Evolutionary conservation across 2,888 invertebrate species (phyloP).

Genomic region (Alloscopus bannaensis): DNA sequence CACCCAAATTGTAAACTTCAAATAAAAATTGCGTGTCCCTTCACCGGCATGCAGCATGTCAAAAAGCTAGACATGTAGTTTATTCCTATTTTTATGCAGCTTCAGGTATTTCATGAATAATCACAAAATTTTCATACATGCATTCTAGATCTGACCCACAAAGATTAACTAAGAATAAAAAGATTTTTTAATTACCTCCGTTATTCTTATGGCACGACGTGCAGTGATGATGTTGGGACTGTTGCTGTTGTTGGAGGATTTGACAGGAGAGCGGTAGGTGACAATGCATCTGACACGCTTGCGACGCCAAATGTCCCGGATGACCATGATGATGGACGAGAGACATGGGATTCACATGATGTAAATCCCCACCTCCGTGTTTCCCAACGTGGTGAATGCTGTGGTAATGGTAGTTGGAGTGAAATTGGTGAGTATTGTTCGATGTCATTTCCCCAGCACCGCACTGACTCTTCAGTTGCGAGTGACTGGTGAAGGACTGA

Average conservation of each 20-base stretch:
- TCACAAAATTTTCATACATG: background rate
- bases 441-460: slow-evolving; percentile 22
- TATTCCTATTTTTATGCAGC: no score
- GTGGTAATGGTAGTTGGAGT: slow-evolving; percentile 18
- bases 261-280: slow-evolving; percentile 62
- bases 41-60: no score
- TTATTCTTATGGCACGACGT: slow-evolving; percentile 62
- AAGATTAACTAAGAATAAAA: background rate
- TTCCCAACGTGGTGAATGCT: slow-evolving; percentile 17
- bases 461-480: slow-evolving; percentile 36
- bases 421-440: background rate
- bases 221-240: slow-evolving; percentile 45
- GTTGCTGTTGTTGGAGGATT: slow-evolving; percentile 66
- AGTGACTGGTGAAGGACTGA: slow-evolving; percentile 42
- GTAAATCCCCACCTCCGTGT: slow-evolving; percentile 30
- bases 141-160: no score
- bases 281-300: slow-evolving; percentile 41
- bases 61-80: no score
- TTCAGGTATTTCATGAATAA: no score
- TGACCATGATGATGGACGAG: slow-evolving; percentile 15
- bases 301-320: slow-evolving; percentile 27
- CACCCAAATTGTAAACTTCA: no score
- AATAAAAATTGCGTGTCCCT: no score
- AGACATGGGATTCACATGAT: slow-evolving; percentile 6
- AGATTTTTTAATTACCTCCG: slow-evolving; percentile 43